Conservation (phyloP, 37 sponge, comb jelly and placozoan species). For the Diacarnus erythraeanus region DNA sequence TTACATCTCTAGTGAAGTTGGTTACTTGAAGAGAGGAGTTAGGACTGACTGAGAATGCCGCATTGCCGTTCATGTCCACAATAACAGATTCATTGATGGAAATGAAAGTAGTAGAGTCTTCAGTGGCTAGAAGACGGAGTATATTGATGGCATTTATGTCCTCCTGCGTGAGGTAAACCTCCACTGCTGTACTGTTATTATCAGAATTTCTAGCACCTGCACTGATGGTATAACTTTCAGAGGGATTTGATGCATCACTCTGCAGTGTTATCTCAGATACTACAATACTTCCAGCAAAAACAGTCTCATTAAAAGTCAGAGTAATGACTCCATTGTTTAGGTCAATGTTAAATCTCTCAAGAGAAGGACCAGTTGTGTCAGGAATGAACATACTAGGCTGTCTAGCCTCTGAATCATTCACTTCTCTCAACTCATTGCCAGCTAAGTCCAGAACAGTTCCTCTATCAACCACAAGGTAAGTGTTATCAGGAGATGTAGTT, state of each 20-base stretch:
- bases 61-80: constrained; percentile 77
- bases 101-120: constrained; percentile 39
- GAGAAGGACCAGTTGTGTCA: constrained; percentile 64
- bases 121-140: constrained; percentile 51
- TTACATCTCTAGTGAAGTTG: constrained; percentile 70
- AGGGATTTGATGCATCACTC: constrained; percentile 6
- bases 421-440: constrained; percentile 54
- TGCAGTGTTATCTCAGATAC: constrained; percentile 61
- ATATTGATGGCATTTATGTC: constrained; percentile 83
- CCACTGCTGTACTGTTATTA: constrained; percentile 50
- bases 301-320: constrained; percentile 81
- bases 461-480: constrained; percentile 55
- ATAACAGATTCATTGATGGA: constrained; percentile 46
- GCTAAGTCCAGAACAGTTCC: constrained; percentile 58
- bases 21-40: constrained; percentile 37
- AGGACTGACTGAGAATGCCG: constrained; percentile 27
- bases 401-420: constrained; percentile 25
- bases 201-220: constrained; percentile 17
- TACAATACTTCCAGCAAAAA: constrained; percentile 49
- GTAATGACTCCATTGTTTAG: constrained; percentile 58
- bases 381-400: constrained; percentile 35
- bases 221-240: constrained; percentile 31
- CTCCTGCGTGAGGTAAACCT: constrained; percentile 43
- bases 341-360: constrained; percentile 67
- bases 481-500: constrained; percentile 36